Base-by-base conservation (phyloP, 2,888 invertebrate species). In the Andrena fulva region DNA sequence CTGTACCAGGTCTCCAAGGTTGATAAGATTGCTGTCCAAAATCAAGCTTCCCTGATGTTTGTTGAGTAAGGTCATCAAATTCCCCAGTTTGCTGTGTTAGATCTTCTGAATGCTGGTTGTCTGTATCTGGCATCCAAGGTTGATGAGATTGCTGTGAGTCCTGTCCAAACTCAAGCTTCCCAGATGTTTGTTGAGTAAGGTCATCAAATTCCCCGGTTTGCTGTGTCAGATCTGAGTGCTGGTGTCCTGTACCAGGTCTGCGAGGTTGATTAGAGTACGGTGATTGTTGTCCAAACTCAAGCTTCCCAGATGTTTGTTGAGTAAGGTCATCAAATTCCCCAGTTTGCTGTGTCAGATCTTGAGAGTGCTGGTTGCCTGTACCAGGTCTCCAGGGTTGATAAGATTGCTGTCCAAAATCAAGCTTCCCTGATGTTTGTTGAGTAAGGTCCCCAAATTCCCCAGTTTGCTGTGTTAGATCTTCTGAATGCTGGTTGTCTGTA, bases 151-250 rank as follows among this genome's bases (percentile, higher is more conserved):
- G 77, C 5, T 59, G 69, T 6, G 35, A 48, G 27, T 81, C 73
- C 20, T 66, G 77, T 5, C 66, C 73, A 66, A 79, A 33, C 12
- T 67, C 76, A 27, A 76, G 67, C 10, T 69, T 68, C 20, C 91
- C 62, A n/a, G 24, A 24, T 3, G 20, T 54, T 8, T 71, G 77
- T 24, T 79, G 74, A 0, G 27, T 33, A 1, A 50, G 50, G 10
- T 74, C 68, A 89, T 93, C 79, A 54, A 83, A 70, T 31, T 84
- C 80, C 54, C 68, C 69, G 33, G 84, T 77, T 62, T 88, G 88
- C 60, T 91, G 88, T 0, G 73, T 75, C 4, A 84, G 54, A 8
- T 82, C 72, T 0, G 29, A 4, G 0, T 70, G 29, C 12, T 74
- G 63, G 1, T 85, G 71, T 20, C 79, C 74, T 70, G 78, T 77